Evolutionary conservation across 2,113 vertebrate species (phyloP).

Genomic region (Cynocephalus volans): DNA sequence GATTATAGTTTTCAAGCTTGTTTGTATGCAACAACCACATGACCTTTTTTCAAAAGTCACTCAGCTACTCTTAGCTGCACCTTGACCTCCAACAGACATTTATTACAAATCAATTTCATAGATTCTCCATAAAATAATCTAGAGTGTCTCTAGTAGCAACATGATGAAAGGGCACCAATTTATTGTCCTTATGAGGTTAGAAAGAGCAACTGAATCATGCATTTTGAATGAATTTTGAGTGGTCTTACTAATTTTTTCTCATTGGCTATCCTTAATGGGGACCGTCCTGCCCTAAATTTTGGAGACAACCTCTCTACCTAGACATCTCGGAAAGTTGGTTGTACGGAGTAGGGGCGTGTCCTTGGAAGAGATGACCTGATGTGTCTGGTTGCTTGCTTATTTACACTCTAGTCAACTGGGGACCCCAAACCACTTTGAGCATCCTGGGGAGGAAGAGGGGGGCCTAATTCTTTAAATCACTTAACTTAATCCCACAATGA

Average conservation of each 20-base stretch:
- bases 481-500: neutral
- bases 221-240: conserved; percentile 65
- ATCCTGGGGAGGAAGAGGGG: neutral
- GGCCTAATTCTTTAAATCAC: neutral
- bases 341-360: neutral
- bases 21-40: conserved; percentile 68
- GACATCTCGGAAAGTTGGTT: neutral
- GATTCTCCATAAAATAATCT: conserved; percentile 79
- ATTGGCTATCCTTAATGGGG: neutral
- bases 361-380: neutral
- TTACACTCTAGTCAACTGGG: neutral
- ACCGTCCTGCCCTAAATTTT: neutral
- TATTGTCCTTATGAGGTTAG: conserved; percentile 70
- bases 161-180: conserved; percentile 67
- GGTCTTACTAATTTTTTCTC: conserved; percentile 25
- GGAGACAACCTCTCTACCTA: neutral
- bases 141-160: conserved; percentile 66
- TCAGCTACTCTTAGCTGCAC: conserved; percentile 59
- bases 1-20: conserved; percentile 82
- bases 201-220: conserved; percentile 64
- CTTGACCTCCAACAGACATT: conserved; percentile 76
- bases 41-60: conserved; percentile 76
- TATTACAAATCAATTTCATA: conserved; percentile 84
- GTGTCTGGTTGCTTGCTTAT: neutral
- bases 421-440: neutral